Base-by-base conservation (phyloP, 2,797 vertebrate species). In the Enteromius viviparus region DNA sequence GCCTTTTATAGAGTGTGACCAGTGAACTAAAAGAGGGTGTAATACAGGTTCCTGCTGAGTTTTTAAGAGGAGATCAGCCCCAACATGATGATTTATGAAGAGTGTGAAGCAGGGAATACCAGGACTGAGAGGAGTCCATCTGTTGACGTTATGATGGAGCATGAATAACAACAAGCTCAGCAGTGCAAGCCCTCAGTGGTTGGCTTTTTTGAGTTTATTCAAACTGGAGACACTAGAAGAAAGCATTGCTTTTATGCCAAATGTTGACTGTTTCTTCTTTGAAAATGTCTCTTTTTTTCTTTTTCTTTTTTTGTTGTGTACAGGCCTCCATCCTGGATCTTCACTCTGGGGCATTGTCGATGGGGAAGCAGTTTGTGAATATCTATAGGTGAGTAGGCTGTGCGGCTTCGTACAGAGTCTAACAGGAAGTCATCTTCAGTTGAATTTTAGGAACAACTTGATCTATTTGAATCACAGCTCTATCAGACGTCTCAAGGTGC, bases 271-370 rank as follows among this genome's bases (percentile, higher is more conserved):
- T 84, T 42, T 64, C 10, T 19, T 21, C 55, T 65, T 76, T 66
- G 11, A 81, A 78, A 64, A 14, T 66, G 6, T 21, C 76, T 78
- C 14, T 89, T 58, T 26, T 26, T 26, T 42, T 7, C 4, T 49
- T 84, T n/a, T 85, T 71, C 14, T 89, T 58, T 42, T 7, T 8
- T 49, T 84, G n/a, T 85, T 71, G 86, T 76, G 84, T 83, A 9
- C 91, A 99, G 97, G 97, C 97, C 17, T 99, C 98, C 65, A 98
- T 99, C 89, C 89, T 99, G 89, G 98, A 99, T 90, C 90, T 99
- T 88, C 98, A 99, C 89, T 99, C 98, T 0, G 98, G 98, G 81
- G 97, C 98, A 2, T 89, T 99, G 88, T 99, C 98, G 0, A 94
- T 98, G 88, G 97, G 98, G 11, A 97, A 96, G 85, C 97, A 98